Conservation (phyloP, 2,113 vertebrate species). For the Ahaetulla prasina region DNA sequence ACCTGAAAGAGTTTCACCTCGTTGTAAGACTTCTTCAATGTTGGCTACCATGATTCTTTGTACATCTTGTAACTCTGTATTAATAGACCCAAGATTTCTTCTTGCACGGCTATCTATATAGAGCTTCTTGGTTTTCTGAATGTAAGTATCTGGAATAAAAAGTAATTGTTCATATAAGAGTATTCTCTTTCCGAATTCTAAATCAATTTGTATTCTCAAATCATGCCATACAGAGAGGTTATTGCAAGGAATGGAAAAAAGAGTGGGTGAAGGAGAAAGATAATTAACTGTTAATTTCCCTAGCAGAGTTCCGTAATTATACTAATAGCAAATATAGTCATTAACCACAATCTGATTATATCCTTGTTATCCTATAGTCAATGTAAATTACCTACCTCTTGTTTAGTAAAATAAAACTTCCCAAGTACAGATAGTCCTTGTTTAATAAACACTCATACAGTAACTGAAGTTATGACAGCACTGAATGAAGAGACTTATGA, state of each 20-base stretch:
- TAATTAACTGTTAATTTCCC: neutral
- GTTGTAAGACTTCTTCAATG: constrained; percentile 94
- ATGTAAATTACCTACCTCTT: neutral
- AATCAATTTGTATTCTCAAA: neutral
- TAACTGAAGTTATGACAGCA: neutral
- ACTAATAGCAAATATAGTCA: neutral
- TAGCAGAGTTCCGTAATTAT: neutral
- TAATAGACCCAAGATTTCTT: constrained; percentile 94
- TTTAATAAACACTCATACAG: neutral
- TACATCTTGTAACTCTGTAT: constrained; percentile 96
- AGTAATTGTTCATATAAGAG: neutral
- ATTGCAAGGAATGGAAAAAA: neutral
- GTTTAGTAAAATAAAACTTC: neutral
- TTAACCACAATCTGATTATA: neutral
- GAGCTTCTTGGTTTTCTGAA: constrained; percentile 98
- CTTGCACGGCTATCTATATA: constrained; percentile 96
- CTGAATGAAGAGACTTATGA: neutral
- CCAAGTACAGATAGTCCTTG: neutral
- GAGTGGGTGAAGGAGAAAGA: too few species aligned
- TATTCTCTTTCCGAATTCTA: neutral
- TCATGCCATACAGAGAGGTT: neutral
- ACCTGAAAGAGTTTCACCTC: constrained; percentile 97
- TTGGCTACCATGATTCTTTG: constrained; percentile 99
- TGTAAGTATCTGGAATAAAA: constrained; percentile 86
- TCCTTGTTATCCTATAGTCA: neutral